A percentile compares a stretch with the other conserved stretches of the same genome.
phyloP scores from a whole-genome alignment of 2,888 invertebrate genomes.

The Drosophila anceps region DNA sequence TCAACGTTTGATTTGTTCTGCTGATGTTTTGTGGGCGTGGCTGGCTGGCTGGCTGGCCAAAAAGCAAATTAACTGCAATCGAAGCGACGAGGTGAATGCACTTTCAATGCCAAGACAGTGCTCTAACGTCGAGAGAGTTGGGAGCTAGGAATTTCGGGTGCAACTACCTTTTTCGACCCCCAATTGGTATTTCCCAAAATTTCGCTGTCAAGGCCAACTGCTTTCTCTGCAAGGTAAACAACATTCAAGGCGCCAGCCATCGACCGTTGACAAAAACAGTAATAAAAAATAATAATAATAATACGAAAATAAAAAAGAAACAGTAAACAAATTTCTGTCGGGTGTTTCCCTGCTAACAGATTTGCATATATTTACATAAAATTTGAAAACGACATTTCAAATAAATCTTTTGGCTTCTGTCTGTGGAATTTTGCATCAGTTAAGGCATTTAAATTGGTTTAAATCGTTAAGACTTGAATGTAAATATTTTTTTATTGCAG shows the following conservation, averaged over 20 bases:
- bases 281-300: neutral
- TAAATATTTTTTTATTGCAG: slow-evolving; percentile 40
- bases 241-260: slow-evolving; percentile 75
- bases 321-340: slow-evolving; percentile 26
- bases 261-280: slow-evolving; percentile 55
- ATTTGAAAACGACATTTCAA: slow-evolving; percentile 33
- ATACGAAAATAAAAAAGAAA: slow-evolving; percentile 31
- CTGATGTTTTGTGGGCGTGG: slow-evolving; percentile 30
- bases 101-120: slow-evolving; percentile 31
- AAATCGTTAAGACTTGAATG: slow-evolving; percentile 45
- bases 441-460: slow-evolving; percentile 42
- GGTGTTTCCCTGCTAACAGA: slow-evolving; percentile 55
- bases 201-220: slow-evolving; percentile 65
- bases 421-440: slow-evolving; percentile 35
- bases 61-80: slow-evolving; percentile 30
- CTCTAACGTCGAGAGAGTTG: neutral
- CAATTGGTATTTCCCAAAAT: slow-evolving; percentile 22
- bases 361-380: slow-evolving; percentile 52
- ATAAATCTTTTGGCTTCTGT: slow-evolving; percentile 59
- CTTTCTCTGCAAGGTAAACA: slow-evolving; percentile 77
- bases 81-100: slow-evolving; percentile 55
- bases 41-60: neutral
- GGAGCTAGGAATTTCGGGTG: neutral
- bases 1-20: slow-evolving; percentile 36
- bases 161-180: slow-evolving; percentile 42